Conservation (phyloP, 1,140 invertebrate species). For the Coenobita brevimanus region DNA sequence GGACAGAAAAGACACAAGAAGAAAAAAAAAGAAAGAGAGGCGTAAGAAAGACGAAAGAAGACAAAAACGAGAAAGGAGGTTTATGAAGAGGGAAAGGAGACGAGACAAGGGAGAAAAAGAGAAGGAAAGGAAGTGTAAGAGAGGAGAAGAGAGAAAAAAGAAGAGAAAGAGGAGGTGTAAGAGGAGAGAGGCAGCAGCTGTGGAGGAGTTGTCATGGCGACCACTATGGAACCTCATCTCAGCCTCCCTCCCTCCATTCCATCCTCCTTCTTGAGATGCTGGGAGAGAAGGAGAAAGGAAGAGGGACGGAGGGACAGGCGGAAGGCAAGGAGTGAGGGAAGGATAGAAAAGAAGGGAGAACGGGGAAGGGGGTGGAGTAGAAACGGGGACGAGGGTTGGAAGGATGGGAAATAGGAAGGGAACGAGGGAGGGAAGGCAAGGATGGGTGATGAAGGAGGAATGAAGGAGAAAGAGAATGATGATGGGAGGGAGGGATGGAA, state of each 20-base stretch:
- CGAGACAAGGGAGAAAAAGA: too few species aligned
- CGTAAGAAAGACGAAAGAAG: too few species aligned
- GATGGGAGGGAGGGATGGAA: neutral
- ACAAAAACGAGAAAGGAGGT: too few species aligned
- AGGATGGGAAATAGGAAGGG: neutral
- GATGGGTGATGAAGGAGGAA: neutral
- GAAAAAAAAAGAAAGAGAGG: too few species aligned
- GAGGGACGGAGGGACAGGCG: neutral
- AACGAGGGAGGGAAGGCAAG: neutral
- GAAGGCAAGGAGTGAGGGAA: neutral
- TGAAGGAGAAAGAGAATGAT: neutral
- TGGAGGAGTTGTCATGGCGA: neutral
- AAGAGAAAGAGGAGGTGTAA: neutral
- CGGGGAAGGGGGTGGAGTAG: neutral
- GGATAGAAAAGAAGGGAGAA: neutral
- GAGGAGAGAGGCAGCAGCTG: neutral
- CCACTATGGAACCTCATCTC: neutral
- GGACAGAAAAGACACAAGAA: too few species aligned
- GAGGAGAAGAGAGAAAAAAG: neutral
- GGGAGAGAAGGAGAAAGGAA: neutral
- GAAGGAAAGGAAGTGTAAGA: neutral
- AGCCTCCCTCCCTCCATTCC: neutral
- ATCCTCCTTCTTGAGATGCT: neutral
- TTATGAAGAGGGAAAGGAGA: too few species aligned
- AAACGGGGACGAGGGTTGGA: neutral